Base-by-base conservation (phyloP, 2,797 vertebrate genomes). In the Telmatherina bonti region DNA sequence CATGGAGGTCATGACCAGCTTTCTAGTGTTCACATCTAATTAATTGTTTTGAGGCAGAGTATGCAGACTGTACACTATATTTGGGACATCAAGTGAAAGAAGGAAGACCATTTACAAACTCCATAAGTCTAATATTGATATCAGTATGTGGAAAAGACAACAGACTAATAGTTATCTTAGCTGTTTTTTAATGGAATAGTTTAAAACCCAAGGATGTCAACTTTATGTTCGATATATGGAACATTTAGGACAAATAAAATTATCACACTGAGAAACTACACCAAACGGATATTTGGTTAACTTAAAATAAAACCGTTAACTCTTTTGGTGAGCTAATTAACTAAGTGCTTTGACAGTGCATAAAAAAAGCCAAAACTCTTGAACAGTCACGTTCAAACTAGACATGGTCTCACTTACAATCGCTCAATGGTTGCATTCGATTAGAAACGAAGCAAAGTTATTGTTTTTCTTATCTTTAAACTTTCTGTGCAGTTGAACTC, bases 1-100 rank as follows among this genome's bases (percentile, higher is more conserved):
- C 66, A 74, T 59, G 31, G 15, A 75, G 76, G 69, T 79, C 38
- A 74, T 81, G 81, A 77, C 76, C 75, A 61, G 85, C 65, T 87
- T 76, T 60, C 62, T 35, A 62, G 31, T 64, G 52, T 69, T 72
- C 7, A 11, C 41, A 56, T 60, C 20, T 22, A 22, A 11, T 47
- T 47, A 7, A n/a, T 20, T 61, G 56, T 38, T 77, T 70, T 54
- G 41, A 63, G 49, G 57, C 38, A 38, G 13, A 68, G 56, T 18
- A 35, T 5, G 58, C 8, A 1, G 52, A 56, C 27, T 73, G 38
- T 27, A 51, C 7, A 51, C 6, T 67, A 45, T 41, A 18, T 43
- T 18, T 47, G 2, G 43, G 43, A 47, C 43, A n/a, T 47, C 1
- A 22, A 7, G 15, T 55, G 22, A 26, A 47, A 57, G 53, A n/a